These are phyloP conservation scores for Pitangus sulphuratus DNA, from an alignment of 2,797 vertebrate species.

Conservation along the genomic window DNA sequence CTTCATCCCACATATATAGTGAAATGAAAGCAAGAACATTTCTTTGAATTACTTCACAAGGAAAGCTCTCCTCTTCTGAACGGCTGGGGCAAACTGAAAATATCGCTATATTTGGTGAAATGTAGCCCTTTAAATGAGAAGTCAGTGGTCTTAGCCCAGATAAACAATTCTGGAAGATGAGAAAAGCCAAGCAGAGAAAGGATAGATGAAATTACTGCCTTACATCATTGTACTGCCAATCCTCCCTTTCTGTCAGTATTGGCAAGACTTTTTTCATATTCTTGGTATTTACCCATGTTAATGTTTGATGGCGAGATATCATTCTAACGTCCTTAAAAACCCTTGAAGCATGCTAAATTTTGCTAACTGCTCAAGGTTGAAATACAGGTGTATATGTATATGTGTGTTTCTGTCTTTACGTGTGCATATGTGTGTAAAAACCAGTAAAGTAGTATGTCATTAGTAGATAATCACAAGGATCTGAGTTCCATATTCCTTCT, in stretches of 20 bases:
- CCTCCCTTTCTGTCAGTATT: not conserved
- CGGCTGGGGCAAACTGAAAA: not conserved
- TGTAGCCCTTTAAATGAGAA: not conserved
- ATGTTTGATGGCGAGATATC: fast-evolving
- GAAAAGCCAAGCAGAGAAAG: not conserved
- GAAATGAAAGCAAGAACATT: not conserved
- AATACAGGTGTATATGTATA: not conserved
- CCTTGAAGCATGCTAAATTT: not conserved
- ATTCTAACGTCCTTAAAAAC: not conserved
- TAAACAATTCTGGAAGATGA: not conserved
- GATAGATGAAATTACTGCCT: not conserved
- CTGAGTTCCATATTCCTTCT: not conserved
- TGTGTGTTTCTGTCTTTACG: not conserved
- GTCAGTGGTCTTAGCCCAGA: not conserved
- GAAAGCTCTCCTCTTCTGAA: not conserved
- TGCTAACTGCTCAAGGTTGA: not conserved
- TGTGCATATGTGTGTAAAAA: not conserved
- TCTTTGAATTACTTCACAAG: not conserved
- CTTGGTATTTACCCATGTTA: not conserved
- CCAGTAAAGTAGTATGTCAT: not conserved
- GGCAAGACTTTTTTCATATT: not conserved
- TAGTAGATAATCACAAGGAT: not conserved
- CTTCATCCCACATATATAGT: not conserved
- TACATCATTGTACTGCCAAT: not conserved
- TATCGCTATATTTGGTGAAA: not conserved